Percentiles rank a stretch among this genome's conserved stretches.
Evolutionary conservation across 2,888 invertebrate species (phyloP).

Genomic region (Eupeodes latifasciatus): DNA sequence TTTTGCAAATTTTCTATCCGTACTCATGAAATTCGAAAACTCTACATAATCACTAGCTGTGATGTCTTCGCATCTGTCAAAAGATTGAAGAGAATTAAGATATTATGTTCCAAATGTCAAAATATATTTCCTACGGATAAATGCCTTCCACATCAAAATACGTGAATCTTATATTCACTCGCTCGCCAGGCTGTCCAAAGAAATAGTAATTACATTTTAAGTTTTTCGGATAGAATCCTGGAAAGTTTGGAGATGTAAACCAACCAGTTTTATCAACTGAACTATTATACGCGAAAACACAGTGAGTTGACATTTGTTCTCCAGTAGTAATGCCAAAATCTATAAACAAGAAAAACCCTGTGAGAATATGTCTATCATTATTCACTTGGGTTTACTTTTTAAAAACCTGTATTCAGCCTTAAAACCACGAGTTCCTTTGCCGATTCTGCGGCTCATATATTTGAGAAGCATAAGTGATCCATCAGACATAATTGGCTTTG

Average conservation of each 20-base stretch:
- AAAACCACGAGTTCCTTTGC: conserved; percentile 92
- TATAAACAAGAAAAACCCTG: conserved; percentile 84
- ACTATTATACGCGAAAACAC: conserved; percentile 95
- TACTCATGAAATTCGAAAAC: conserved; percentile 96
- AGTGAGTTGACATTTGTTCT: conserved; percentile 90
- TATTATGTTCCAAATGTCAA: background rate
- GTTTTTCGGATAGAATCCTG: conserved; percentile 94
- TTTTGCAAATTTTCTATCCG: conserved; percentile 94
- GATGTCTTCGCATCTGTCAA: conserved; percentile 92
- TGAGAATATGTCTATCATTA: background rate
- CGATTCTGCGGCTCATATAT: conserved; percentile 92
- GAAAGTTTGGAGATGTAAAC: conserved; percentile 94
- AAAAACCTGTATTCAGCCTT: conserved; percentile 94
- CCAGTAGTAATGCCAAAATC: conserved; percentile 96
- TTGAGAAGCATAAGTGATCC: conserved; percentile 94
- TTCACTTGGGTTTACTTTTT: conserved; percentile 89
- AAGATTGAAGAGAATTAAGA: background rate
- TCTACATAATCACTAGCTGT: conserved; percentile 98
- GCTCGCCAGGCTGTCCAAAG: conserved; percentile 91
- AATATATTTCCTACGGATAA: conserved; percentile 90
- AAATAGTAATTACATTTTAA: conserved; percentile 97
- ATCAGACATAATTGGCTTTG: conserved; percentile 96
- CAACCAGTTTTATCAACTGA: conserved; percentile 91
- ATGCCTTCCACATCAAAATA: conserved; percentile 98
- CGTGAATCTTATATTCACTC: conserved; percentile 93